A percentile compares a stretch with the other conserved stretches of the same genome.
phyloP scores from a whole-genome alignment of 2,888 invertebrate species.

The Agonopterix heracliana region DNA sequence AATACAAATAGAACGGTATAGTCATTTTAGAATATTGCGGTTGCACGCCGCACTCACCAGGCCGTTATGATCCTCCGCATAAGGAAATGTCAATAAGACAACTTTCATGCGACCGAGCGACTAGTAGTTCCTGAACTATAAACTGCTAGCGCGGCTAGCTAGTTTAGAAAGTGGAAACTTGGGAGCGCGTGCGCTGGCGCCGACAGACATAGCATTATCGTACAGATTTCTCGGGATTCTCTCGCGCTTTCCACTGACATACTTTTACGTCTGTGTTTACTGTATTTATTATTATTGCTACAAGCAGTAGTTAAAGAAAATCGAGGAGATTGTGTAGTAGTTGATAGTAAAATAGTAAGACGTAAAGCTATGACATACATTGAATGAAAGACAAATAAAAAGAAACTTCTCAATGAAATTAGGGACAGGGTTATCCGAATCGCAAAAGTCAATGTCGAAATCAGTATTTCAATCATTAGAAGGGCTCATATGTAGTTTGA shows the following conservation, averaged over 20 bases:
- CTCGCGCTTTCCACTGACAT: slow-evolving; percentile 74
- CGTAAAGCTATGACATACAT: background rate
- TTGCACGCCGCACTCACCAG: background rate
- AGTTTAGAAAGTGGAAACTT: slow-evolving; percentile 73
- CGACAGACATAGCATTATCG: slow-evolving; percentile 48
- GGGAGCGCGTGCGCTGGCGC: slow-evolving; percentile 39
- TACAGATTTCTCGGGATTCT: slow-evolving; percentile 72
- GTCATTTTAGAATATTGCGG: background rate
- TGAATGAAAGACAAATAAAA: slow-evolving; percentile 2
- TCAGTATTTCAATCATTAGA: slow-evolving; percentile 58
- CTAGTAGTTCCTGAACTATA: slow-evolving; percentile 67
- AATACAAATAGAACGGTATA: background rate
- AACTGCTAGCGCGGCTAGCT: slow-evolving; percentile 46
- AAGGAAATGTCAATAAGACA: slow-evolving; percentile 61
- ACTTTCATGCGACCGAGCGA: slow-evolving; percentile 54
- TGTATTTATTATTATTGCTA: slow-evolving; percentile 1
- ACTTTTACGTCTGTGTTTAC: slow-evolving; percentile 39
- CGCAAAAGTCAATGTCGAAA: slow-evolving; percentile 67
- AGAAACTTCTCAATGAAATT: slow-evolving; percentile 24
- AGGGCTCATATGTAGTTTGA: slow-evolving; percentile 63
- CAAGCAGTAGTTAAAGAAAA: background rate
- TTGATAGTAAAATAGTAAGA: no score
- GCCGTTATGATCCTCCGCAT: slow-evolving; percentile 18
- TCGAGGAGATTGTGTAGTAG: no score
- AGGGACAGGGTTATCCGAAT: slow-evolving; percentile 46